A percentile compares a stretch with the other conserved stretches of the same genome.
phyloP scores from a whole-genome alignment of 2,113 vertebrate species.

The Microcebus lehilahytsara region DNA sequence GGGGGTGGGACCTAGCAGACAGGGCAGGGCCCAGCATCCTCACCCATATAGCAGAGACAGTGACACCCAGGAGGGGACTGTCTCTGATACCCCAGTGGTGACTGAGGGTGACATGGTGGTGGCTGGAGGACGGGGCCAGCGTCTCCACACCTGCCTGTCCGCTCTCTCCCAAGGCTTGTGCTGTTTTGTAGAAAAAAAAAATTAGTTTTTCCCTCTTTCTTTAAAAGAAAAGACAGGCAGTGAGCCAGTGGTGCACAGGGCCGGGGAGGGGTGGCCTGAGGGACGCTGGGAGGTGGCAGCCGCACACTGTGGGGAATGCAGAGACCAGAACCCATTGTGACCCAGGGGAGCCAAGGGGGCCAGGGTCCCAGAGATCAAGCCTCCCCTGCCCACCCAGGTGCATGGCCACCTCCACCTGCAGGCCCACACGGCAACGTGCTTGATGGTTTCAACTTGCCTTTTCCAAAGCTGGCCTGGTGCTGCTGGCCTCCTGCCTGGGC shows the following conservation, averaged over 20 bases:
- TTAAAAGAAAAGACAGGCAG: not conserved
- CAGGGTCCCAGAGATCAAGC: rapidly evolving
- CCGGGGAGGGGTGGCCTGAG: not conserved
- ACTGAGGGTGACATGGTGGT: not conserved
- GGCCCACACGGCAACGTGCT: rapidly evolving
- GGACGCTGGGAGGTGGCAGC: not conserved
- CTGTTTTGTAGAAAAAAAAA: not conserved
- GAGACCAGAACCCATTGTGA: not conserved
- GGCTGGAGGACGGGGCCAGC: rapidly evolving
- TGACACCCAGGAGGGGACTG: rapidly evolving
- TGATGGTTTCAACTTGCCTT: not conserved
- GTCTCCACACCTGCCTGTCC: rapidly evolving
- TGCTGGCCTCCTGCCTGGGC: not conserved
- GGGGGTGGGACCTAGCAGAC: not conserved
- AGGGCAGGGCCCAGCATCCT: not conserved
- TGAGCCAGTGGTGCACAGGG: rapidly evolving
- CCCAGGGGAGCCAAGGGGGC: rapidly evolving
- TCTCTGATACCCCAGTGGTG: not conserved
- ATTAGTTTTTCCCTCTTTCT: not conserved
- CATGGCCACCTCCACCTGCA: rapidly evolving
- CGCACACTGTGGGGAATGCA: rapidly evolving
- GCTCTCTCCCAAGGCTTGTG: not conserved
- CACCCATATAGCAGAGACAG: too few relatives aligned
- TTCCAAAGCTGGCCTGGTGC: not conserved
- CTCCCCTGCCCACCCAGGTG: not conserved